A percentile compares a stretch with the other conserved stretches of the same genome.
These are phyloP conservation scores for Mesochorus sp. DNA, from an alignment of 2,888 invertebrate genomes.

Conservation along the genomic window DNA sequence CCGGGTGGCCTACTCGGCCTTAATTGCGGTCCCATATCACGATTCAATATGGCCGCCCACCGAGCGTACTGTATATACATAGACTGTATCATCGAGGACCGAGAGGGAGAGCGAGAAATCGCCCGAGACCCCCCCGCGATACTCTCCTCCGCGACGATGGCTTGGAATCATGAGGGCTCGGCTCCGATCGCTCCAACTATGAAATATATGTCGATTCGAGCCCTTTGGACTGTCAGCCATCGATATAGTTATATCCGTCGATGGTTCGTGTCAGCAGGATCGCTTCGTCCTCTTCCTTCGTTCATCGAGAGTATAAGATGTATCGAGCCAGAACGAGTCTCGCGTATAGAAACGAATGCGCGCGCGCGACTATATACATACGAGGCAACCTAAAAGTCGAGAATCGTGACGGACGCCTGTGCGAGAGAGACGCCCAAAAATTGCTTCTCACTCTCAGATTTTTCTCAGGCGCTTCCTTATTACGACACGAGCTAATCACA, in stretches of 20 bases:
- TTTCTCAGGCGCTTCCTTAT: too few species aligned
- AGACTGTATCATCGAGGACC: conserved; percentile 36
- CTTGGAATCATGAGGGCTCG: neutral
- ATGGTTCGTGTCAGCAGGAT: conserved; percentile 31
- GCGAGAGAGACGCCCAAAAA: too few species aligned
- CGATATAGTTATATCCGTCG: neutral
- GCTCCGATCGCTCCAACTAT: neutral
- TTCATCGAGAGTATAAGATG: too few species aligned
- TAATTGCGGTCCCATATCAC: conserved; percentile 81
- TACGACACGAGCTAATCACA: too few species aligned
- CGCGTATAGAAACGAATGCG: too few species aligned
- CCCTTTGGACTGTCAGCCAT: neutral
- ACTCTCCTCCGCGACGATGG: neutral
- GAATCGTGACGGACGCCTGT: too few species aligned
- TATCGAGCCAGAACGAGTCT: too few species aligned
- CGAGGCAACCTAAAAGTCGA: too few species aligned
- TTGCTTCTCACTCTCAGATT: too few species aligned
- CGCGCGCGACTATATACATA: too few species aligned
- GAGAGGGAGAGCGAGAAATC: conserved; percentile 37
- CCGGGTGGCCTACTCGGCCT: conserved; percentile 82
- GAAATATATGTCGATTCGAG: neutral
- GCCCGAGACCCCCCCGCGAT: conserved; percentile 15
- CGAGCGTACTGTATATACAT: conserved; percentile 67
- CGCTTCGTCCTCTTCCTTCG: conserved; percentile 17
- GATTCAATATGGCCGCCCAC: conserved; percentile 82